Evolutionary conservation across 2,888 invertebrate species (phyloP).

Genomic region (Latrodectus elegans): DNA sequence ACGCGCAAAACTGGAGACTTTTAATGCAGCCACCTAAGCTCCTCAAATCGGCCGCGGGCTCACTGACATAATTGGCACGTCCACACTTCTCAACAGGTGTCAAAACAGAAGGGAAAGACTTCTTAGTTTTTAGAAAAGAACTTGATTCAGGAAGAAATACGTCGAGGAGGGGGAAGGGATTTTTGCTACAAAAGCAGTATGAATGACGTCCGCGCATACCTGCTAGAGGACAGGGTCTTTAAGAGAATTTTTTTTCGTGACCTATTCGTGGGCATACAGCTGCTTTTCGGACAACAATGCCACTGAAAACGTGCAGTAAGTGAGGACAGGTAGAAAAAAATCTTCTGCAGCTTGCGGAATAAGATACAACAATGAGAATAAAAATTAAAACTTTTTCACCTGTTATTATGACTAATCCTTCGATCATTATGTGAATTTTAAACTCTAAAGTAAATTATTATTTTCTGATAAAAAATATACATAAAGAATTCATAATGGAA

Average conservation of each 20-base stretch:
- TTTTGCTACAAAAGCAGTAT: not conserved
- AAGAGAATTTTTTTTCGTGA: not conserved
- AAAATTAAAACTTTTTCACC: too few species aligned
- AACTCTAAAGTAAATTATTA: too few species aligned
- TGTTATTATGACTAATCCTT: too few species aligned
- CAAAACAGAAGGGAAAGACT: not conserved
- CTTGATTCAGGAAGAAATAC: not conserved
- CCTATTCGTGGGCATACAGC: not conserved
- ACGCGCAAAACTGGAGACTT: too few species aligned
- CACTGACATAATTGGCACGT: slow-evolving; percentile 5
- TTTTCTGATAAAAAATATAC: too few species aligned
- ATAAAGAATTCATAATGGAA: too few species aligned
- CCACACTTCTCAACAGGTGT: not conserved
- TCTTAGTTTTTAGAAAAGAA: not conserved
- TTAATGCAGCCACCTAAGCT: not conserved
- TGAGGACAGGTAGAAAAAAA: too few species aligned
- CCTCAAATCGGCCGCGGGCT: not conserved
- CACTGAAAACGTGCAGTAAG: too few species aligned
- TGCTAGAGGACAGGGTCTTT: not conserved
- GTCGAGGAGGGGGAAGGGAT: not conserved
- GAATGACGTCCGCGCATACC: not conserved
- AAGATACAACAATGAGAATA: too few species aligned
- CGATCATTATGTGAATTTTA: too few species aligned
- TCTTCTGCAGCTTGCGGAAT: too few species aligned
- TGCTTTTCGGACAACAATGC: not conserved